phyloP scores from a whole-genome alignment of 2,888 invertebrate genomes.

The Tryphoninae sp. region DNA sequence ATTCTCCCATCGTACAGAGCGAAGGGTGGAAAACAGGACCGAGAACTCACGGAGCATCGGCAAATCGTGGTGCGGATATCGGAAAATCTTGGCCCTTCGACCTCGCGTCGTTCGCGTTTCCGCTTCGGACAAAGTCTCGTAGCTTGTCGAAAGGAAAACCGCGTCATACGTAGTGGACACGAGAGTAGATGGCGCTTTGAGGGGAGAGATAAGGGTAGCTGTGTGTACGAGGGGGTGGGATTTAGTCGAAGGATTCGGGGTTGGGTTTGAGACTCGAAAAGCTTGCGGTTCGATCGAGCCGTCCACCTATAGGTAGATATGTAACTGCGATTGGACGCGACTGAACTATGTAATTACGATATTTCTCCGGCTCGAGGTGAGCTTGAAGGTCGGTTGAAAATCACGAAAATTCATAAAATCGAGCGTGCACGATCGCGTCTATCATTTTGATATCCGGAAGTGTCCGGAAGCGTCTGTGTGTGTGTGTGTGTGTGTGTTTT shows the following conservation, averaged over 20 bases:
- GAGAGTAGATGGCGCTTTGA: neutral
- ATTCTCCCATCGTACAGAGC: conserved; percentile 8
- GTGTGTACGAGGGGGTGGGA: neutral
- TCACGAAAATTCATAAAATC: neutral
- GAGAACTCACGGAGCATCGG: conserved; percentile 47
- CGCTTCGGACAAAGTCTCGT: conserved; percentile 51
- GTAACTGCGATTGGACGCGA: neutral
- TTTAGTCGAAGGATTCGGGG: conserved; percentile 5
- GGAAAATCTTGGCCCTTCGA: neutral
- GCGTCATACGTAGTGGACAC: neutral
- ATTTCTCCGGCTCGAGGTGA: neutral
- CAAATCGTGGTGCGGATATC: conserved; percentile 54
- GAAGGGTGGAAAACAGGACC: conserved; percentile 10
- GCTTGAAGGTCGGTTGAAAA: neutral
- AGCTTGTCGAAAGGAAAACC: conserved; percentile 13
- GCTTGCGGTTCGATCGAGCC: conserved; percentile 12
- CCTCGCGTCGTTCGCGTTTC: conserved; percentile 46
- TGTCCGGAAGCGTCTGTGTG: too few relatives aligned
- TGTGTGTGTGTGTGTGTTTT: too few relatives aligned
- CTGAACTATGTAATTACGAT: neutral
- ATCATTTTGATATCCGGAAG: too few relatives aligned
- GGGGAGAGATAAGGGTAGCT: neutral
- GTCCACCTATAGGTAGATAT: neutral
- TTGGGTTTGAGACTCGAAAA: conserved; percentile 28
- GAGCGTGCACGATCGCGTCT: neutral